phyloP scores from a whole-genome alignment of 2,113 vertebrate genomes.

The Saccopteryx leptura region DNA sequence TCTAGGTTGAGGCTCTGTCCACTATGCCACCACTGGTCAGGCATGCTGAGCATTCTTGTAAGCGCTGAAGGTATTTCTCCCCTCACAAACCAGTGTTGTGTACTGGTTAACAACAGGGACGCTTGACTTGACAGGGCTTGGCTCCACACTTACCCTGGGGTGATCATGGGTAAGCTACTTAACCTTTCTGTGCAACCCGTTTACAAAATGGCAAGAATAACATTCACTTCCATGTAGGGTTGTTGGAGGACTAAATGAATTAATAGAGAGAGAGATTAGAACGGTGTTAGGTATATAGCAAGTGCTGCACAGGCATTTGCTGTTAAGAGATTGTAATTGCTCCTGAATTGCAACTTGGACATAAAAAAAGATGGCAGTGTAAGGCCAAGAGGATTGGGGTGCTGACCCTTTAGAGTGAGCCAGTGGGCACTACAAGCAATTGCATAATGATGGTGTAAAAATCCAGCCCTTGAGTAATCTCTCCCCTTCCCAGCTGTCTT shows the following conservation, averaged over 20 bases:
- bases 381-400: neutral
- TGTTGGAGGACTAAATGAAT: neutral
- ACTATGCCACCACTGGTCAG: too few species aligned
- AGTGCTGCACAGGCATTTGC: neutral
- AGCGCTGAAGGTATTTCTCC: neutral
- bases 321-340: neutral
- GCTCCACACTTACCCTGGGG: neutral
- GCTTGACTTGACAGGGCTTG: neutral
- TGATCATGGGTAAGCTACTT: neutral
- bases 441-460: conserved; percentile 59
- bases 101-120: neutral
- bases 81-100: neutral
- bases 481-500: neutral
- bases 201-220: neutral
- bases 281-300: neutral
- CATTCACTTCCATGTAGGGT: neutral
- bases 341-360: neutral
- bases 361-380: neutral
- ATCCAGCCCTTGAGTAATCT: neutral
- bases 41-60: neutral
- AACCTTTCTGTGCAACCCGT: neutral
- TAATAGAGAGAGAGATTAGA: neutral
- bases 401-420: neutral
- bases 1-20: too few species aligned
- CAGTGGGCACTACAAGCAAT: neutral